These are phyloP conservation scores for Mionectes olivaceus DNA, from an alignment of 2,797 vertebrate species.

Conservation along the genomic window DNA sequence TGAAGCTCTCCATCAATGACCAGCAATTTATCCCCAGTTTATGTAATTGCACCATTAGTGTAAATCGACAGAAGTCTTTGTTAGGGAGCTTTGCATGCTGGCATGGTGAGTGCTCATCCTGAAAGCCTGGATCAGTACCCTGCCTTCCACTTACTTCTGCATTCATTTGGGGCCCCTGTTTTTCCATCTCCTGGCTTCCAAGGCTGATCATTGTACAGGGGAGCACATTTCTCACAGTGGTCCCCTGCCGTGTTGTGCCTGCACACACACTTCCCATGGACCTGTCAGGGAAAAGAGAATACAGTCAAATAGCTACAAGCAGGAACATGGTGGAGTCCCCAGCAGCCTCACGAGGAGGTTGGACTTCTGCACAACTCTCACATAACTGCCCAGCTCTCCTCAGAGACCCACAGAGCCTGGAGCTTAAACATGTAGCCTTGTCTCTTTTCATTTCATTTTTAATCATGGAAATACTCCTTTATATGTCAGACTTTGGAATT, in stretches of 20 bases:
- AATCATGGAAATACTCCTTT: background rate
- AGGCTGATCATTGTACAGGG: constrained; percentile 85
- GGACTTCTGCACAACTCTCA: background rate
- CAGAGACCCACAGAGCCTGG: background rate
- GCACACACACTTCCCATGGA: constrained; percentile 86
- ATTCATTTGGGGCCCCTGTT: constrained; percentile 85
- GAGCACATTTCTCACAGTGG: constrained; percentile 88
- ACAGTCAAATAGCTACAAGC: background rate
- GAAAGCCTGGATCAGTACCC: background rate
- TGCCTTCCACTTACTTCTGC: constrained; percentile 82
- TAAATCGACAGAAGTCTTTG: background rate
- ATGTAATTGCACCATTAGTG: background rate
- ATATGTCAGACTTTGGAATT: background rate
- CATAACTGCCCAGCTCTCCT: background rate
- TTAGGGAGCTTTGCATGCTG: background rate
- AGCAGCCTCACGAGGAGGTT: background rate
- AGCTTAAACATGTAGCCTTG: accelerated
- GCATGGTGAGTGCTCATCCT: background rate
- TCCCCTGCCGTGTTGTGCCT: constrained; percentile 87
- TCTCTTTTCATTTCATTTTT: background rate
- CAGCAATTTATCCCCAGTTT: background rate
- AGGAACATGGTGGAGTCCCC: background rate
- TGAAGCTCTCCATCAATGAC: background rate
- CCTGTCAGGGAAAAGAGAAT: constrained; percentile 71
- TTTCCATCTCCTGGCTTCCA: constrained; percentile 90